Conservation (phyloP, 2,113 vertebrate genomes). For the Caranx ignobilis region DNA sequence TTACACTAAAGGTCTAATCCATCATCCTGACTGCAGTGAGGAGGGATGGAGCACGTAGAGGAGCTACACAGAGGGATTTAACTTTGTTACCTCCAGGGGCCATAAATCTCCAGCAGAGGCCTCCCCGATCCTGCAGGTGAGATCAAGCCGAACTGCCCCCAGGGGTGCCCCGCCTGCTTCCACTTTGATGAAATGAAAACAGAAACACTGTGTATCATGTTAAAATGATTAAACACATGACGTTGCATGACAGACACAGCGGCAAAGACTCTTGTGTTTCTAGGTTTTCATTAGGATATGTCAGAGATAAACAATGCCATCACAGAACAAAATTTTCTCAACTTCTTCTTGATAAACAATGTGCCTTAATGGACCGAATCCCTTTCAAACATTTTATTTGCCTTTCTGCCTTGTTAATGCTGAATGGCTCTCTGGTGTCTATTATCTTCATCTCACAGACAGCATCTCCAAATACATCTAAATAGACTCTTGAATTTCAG, state of each 20-base stretch:
- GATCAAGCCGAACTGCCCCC: slow-evolving; percentile 16
- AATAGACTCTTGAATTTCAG: too few relatives aligned
- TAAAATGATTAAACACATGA: not conserved
- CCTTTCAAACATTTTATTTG: not conserved
- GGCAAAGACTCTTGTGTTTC: not conserved
- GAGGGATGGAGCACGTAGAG: slow-evolving; percentile 50
- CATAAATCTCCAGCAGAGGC: slow-evolving; percentile 60
- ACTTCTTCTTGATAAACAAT: slow-evolving; percentile 22
- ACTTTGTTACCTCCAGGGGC: slow-evolving; percentile 52
- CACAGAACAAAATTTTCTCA: not conserved
- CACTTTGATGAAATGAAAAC: not conserved
- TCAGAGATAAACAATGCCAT: not conserved
- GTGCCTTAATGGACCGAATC: slow-evolving; percentile 9
- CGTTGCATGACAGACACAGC: not conserved
- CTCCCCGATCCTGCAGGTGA: slow-evolving; percentile 40
- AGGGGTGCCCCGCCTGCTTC: slow-evolving; percentile 15
- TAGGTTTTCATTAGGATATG: not conserved
- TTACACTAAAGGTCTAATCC: slow-evolving; percentile 52
- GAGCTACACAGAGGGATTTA: slow-evolving; percentile 45
- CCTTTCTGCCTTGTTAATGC: not conserved
- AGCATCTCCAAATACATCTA: too few relatives aligned
- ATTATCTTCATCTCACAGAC: not conserved
- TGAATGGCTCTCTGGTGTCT: not conserved
- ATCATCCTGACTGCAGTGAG: slow-evolving; percentile 70
- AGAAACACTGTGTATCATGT: not conserved